Evolutionary conservation across 1,140 invertebrate genomes (phyloP), one percentile per base, ranked within the genome.

Genomic region (Triops cancriformis): DNA sequence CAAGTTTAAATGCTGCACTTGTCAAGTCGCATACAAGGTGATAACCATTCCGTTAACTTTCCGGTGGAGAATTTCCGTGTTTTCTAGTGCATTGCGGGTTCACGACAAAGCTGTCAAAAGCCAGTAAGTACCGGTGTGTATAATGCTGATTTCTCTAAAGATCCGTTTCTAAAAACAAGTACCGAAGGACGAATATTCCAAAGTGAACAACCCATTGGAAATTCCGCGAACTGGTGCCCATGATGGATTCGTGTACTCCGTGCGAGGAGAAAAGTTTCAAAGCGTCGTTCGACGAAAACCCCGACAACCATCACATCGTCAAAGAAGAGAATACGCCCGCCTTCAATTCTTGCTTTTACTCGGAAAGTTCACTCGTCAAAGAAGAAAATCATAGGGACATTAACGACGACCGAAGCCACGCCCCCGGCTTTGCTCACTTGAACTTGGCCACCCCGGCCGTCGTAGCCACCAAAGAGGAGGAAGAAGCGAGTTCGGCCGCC

Each of bases 261-360:
- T 64, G 23, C 51, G 51, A 64, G 51, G 51, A 64, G 51, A 64
- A 64, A 64, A 64, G 51, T 64, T 64, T 64, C 51, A 64, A 64
- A 64, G 51, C 51, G 51, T 23, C 51, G 6, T 64, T n/a, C 14
- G 51, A 64, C 18, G 10, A 10, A 6, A 18, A 64, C n/a, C 51
- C 10, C 10, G 31, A 37, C 2, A 37, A 64, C 23, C 51, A 64
- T 18, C 51, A 64, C 14, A 23, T 9, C 51, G 31, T 37, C 51
- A 23, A 64, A 23, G 51, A 64, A 64, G 23, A 23, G 18, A 64
- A 64, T n/a, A n/a, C n/a, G n/a, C n/a, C n/a, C 51, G 23, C 51
- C 1, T 64, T 64, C 51, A 64, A 64, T n/a, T 64, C 51, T 18
- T 64, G 51, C 23, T 64, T 64, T 23, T 64, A 64, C 51, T 64